A percentile compares a stretch with the other conserved stretches of the same genome.
phyloP scores from a whole-genome alignment of 1,140 invertebrate genomes.

The Diplogasteroides magnus region DNA sequence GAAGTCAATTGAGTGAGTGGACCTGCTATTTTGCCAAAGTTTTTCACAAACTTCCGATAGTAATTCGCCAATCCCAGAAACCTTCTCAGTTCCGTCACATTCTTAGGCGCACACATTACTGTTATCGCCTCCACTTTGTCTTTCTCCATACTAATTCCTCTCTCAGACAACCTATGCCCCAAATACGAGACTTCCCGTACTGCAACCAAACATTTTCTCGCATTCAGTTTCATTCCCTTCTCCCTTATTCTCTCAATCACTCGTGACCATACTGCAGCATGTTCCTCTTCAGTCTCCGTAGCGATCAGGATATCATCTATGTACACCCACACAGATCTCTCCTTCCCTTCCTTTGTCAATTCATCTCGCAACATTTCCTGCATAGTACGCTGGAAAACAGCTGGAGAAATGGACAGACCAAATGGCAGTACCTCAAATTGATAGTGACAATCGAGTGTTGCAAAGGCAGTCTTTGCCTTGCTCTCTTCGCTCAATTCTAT shows the following conservation, averaged over 20 bases:
- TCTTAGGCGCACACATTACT: background rate
- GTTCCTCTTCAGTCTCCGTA: constrained; percentile 3
- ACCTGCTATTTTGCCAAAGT: constrained; percentile 24
- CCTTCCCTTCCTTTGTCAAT: background rate
- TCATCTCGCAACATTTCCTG: constrained; percentile 17
- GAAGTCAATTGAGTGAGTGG: constrained; percentile 31
- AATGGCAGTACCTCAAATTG: too few species aligned
- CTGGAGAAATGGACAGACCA: too few species aligned
- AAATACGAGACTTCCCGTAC: constrained; percentile 4
- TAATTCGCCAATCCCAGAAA: constrained; percentile 14
- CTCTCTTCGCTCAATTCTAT: too few species aligned
- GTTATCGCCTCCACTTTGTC: constrained; percentile 4
- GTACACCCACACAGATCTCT: constrained; percentile 3
- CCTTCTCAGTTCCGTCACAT: constrained; percentile 1
- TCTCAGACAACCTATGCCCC: constrained; percentile 3
- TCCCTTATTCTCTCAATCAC: too few species aligned
- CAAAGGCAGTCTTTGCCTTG: too few species aligned
- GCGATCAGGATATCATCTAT: constrained; percentile 16
- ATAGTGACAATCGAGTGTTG: constrained; percentile 10
- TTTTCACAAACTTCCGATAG: constrained; percentile 11
- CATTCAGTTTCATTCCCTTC: background rate
- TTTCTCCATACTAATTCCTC: constrained; percentile 7
- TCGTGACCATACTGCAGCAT: background rate
- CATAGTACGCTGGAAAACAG: constrained; percentile 28
- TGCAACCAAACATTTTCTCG: constrained; percentile 8